Conservation (phyloP, 2,797 vertebrate species). For the Oreonectes daqikongensis region DNA sequence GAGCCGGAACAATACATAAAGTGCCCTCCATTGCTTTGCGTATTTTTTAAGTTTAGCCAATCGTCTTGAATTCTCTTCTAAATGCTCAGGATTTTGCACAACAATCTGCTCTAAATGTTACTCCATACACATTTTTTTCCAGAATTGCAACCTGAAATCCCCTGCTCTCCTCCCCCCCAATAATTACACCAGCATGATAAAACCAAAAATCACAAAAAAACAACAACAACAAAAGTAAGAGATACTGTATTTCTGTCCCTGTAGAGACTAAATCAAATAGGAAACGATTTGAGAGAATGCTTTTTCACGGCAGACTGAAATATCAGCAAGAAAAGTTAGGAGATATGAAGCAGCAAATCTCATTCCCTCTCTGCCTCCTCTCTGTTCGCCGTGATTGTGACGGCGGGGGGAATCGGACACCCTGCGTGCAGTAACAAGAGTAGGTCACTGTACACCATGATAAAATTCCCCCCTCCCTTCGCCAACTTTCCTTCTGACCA, state of each 20-base stretch:
- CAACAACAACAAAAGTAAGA: not conserved
- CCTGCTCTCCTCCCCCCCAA: slow-evolving; percentile 3
- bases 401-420: slow-evolving; percentile 80
- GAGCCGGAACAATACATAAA: not conserved
- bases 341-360: slow-evolving; percentile 44
- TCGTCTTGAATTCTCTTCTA: slow-evolving; percentile 1
- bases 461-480: slow-evolving; percentile 97
- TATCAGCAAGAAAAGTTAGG: slow-evolving; percentile 34
- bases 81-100: not conserved
- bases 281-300: slow-evolving; percentile 6
- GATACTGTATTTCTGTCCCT: not conserved
- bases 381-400: slow-evolving; percentile 49
- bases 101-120: slow-evolving; percentile 9
- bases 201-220: not conserved
- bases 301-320: slow-evolving; percentile 34
- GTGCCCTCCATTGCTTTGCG: not conserved
- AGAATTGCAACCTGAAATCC: slow-evolving; percentile 30
- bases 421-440: slow-evolving; percentile 90
- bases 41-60: not conserved
- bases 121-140: not conserved
- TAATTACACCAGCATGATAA: slow-evolving; percentile 28
- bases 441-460: slow-evolving; percentile 97
- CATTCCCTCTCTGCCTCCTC: slow-evolving; percentile 37
- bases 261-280: slow-evolving; percentile 20
- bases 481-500: slow-evolving; percentile 93